These are phyloP conservation scores for Conopomorpha cramerella DNA, from an alignment of 1,140 invertebrate genomes.

Conservation along the genomic window DNA sequence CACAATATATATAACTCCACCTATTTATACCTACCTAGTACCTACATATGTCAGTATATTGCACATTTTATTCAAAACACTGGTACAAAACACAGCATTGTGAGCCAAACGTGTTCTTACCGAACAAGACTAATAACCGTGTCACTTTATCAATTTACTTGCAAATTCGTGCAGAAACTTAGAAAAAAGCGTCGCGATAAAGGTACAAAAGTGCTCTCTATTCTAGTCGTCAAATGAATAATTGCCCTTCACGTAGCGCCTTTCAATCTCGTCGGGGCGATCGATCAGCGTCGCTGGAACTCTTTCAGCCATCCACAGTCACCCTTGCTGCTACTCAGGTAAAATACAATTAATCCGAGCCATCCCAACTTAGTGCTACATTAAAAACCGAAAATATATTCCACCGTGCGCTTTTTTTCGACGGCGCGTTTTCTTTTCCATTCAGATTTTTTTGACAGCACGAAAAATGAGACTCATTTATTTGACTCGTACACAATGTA, in stretches of 20 bases:
- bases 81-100: too few species aligned
- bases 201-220: slow-evolving; percentile 56
- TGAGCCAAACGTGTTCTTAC: too few species aligned
- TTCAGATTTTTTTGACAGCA: slow-evolving; percentile 60
- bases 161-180: slow-evolving; percentile 56
- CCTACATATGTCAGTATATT: too few species aligned
- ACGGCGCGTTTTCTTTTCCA: slow-evolving; percentile 52
- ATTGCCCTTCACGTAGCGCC: slow-evolving; percentile 57
- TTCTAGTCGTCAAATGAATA: slow-evolving; percentile 60
- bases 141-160: slow-evolving; percentile 53
- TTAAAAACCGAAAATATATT: slow-evolving; percentile 55
- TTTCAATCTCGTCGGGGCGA: slow-evolving; percentile 51
- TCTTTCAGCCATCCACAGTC: slow-evolving; percentile 48
- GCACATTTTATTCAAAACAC: too few species aligned
- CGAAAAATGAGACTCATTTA: slow-evolving; percentile 60
- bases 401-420: slow-evolving; percentile 47
- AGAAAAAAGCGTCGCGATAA: slow-evolving; percentile 52
- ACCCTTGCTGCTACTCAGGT: slow-evolving; percentile 23
- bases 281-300: slow-evolving; percentile 54
- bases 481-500: slow-evolving; percentile 60
- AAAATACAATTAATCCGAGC: slow-evolving; percentile 57
- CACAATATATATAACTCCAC: too few species aligned
- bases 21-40: too few species aligned
- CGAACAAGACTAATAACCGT: slow-evolving; percentile 46
- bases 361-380: slow-evolving; percentile 59